Base-by-base conservation (phyloP, 2,797 vertebrate genomes). In the Parauchenoglanis ngamensis region DNA sequence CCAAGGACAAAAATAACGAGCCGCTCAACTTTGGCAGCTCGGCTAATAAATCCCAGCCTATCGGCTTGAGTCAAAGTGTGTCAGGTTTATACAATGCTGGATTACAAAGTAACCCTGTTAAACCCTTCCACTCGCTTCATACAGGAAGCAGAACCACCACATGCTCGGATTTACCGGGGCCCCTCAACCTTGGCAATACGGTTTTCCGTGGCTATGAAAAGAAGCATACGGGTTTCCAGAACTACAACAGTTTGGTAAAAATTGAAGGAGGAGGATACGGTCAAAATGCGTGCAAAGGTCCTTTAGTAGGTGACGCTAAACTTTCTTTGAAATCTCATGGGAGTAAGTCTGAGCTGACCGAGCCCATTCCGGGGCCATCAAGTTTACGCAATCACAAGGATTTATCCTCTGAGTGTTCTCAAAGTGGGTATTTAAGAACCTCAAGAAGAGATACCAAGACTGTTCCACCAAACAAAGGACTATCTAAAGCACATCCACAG, bases 141-240 rank as follows among this genome's bases (percentile, higher is more conserved):
- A 91, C 91, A 81, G 77, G 92, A 0, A 95, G 90, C 91, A 95
- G 92, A 90, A 92, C 95, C 68, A 85, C 88, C 19, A 89, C 93
- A 17, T 91, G 93, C 72, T 93, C 93, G 12, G 93, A 95, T 10
- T 93, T 94, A 59, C 90, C 93, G 83, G 91, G 90, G 83, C 94
- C 91, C 87, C 91, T 92, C 23, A 94, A 92, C 90, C 90, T 92
- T 76, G 89, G 92, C 0, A 94, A 95, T 90, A 91, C 92, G 82
- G 87, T 92, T 0, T 94, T 94, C 82, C 95, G 91, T 87, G 91
- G 88, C 61, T 94, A 92, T 0, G 95, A 96, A 86, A 96, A 95
- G 90, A 92, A 92, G 65, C 92, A 94, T 0, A 86, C 92, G 12
- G 93, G 95, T 76, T 96, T 96, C 25, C 95, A 95, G 89, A 94